Evolutionary conservation across 2,113 vertebrate genomes (phyloP).

Genomic region (Brachyhypopomus gauderio): DNA sequence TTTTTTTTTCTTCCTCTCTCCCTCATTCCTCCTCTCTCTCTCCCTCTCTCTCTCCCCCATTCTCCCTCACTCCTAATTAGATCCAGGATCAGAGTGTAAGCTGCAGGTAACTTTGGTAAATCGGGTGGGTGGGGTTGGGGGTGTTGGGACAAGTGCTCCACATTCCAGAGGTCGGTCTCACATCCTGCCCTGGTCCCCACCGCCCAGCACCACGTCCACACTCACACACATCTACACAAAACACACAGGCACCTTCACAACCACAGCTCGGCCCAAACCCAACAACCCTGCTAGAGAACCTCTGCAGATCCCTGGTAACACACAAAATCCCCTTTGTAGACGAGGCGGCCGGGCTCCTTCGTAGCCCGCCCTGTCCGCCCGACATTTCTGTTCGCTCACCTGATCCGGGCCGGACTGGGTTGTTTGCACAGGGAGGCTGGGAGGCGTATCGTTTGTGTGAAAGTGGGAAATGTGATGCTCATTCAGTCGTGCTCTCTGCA

Average conservation of each 20-base stretch:
- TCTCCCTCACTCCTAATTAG: constrained; percentile 72
- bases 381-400: background rate
- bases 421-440: background rate
- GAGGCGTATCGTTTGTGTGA: background rate
- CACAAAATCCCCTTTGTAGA: too few species aligned
- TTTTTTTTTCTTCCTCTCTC: constrained; percentile 52
- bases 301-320: background rate
- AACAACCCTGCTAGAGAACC: background rate
- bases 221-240: constrained; percentile 1
- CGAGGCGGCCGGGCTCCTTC: too few species aligned
- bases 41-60: constrained; percentile 23
- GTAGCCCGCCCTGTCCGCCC: background rate
- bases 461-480: background rate
- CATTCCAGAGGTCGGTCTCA: constrained; percentile 73
- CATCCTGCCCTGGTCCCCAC: constrained; percentile 6
- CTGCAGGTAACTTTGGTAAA: constrained; percentile 75
- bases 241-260: constrained; percentile 7
- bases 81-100: constrained; percentile 76
- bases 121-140: constrained; percentile 45
- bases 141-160: constrained; percentile 46
- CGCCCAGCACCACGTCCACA: background rate
- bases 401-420: background rate
- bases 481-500: background rate
- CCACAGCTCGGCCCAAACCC: background rate
- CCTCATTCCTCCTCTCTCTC: background rate